Evolutionary conservation across 1,140 invertebrate genomes (phyloP).

Genomic region (Popillia japonica): DNA sequence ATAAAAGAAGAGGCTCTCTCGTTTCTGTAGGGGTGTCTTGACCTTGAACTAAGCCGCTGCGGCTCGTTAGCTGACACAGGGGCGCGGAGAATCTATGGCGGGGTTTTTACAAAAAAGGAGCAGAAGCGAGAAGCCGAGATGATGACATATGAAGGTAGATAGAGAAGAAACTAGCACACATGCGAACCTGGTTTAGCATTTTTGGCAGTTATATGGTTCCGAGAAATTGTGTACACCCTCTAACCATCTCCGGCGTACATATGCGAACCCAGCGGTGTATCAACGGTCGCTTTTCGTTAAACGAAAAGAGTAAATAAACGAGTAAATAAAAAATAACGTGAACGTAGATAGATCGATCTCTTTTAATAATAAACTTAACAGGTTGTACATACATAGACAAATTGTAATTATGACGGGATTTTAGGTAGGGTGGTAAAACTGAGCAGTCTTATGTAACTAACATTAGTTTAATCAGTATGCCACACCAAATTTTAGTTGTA

Average conservation of each 20-base stretch:
- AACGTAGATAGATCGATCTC: background rate
- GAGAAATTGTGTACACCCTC: slow-evolving; percentile 32
- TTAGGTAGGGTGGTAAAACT: too few species aligned
- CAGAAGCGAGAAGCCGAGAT: background rate
- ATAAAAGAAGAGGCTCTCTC: slow-evolving; percentile 10
- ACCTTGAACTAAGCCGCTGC: slow-evolving; percentile 35
- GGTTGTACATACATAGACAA: too few species aligned
- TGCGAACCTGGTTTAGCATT: slow-evolving; percentile 30
- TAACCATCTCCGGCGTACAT: slow-evolving; percentile 15
- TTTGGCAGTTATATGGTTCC: slow-evolving; percentile 37
- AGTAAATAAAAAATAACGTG: background rate
- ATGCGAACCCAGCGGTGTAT: slow-evolving; percentile 21
- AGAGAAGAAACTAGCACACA: background rate
- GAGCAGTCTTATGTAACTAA: too few species aligned
- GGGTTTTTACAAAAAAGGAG: slow-evolving; percentile 12
- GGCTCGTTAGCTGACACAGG: slow-evolving; percentile 35
- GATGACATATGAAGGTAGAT: background rate
- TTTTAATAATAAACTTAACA: too few species aligned
- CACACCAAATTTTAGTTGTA: too few species aligned
- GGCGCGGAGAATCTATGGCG: slow-evolving; percentile 28
- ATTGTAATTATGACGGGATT: too few species aligned
- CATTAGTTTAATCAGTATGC: too few species aligned
- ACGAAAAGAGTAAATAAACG: background rate
- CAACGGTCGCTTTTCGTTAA: background rate
- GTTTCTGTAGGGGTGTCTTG: slow-evolving; percentile 30